phyloP scores from a whole-genome alignment of 37 sponge, comb jelly and placozoan genomes.

The Haliclona indistincta region DNA sequence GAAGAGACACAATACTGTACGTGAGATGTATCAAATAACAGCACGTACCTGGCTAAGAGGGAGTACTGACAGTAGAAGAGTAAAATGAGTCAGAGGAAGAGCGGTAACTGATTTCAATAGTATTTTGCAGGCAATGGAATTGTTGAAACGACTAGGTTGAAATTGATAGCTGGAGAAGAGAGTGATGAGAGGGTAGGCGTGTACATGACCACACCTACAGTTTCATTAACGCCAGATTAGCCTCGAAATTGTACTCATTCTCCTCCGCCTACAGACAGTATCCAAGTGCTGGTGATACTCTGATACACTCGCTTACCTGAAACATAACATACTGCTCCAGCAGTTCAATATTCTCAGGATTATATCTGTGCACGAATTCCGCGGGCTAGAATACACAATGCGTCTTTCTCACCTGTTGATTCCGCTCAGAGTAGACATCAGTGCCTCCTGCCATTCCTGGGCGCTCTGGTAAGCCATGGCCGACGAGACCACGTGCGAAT shows the following conservation, averaged over 20 bases:
- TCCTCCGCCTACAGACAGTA: slow-evolving; percentile 37
- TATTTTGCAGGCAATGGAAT: slow-evolving; percentile 21
- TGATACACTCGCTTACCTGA: slow-evolving; percentile 19
- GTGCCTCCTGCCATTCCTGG: too few relatives aligned
- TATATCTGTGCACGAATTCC: slow-evolving; percentile 66
- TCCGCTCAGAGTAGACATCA: too few relatives aligned
- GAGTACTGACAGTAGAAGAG: slow-evolving; percentile 50
- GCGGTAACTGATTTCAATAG: slow-evolving; percentile 72
- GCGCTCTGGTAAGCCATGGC: too few relatives aligned
- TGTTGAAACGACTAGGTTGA: slow-evolving; percentile 24
- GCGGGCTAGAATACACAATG: too few relatives aligned
- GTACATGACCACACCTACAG: slow-evolving; percentile 47
- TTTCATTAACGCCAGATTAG: slow-evolving; percentile 82
- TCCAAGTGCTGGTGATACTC: neutral
- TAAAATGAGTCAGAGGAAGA: slow-evolving; percentile 65
- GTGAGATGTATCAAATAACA: neutral
- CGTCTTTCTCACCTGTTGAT: too few relatives aligned
- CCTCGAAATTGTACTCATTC: slow-evolving; percentile 73
- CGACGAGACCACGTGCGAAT: too few relatives aligned
- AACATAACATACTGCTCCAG: slow-evolving; percentile 58
- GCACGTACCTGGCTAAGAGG: slow-evolving; percentile 26
- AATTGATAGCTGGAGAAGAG: slow-evolving; percentile 65
- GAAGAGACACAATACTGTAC: slow-evolving; percentile 3
- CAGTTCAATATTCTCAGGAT: slow-evolving; percentile 69
- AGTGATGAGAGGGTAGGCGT: neutral